phyloP scores from a whole-genome alignment of 1,140 invertebrate genomes.

The Eriocheir sinensis region DNA sequence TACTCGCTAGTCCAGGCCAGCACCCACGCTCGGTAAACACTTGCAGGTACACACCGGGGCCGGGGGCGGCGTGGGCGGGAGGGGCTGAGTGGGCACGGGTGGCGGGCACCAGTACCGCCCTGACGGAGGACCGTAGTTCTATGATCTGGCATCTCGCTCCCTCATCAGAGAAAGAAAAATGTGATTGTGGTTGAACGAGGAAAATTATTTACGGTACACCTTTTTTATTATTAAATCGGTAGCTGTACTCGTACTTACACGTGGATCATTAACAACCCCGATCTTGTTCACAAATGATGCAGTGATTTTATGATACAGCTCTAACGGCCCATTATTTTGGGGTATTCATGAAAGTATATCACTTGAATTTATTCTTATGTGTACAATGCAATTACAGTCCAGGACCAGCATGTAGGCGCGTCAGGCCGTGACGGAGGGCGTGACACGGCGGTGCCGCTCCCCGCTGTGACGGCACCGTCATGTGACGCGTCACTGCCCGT shows the following conservation, averaged over 20 bases:
- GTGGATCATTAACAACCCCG: neutral
- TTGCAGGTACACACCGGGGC: neutral
- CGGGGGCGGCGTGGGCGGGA: neutral
- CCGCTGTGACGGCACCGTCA: neutral
- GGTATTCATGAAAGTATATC: neutral
- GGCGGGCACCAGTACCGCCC: neutral
- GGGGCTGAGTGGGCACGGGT: neutral
- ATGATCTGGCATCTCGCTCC: neutral
- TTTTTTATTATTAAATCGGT: neutral
- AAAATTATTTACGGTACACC: neutral
- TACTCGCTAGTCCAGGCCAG: slow-evolving; percentile 19
- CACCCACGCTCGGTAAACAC: slow-evolving; percentile 11
- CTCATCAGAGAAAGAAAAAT: neutral
- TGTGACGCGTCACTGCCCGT: neutral
- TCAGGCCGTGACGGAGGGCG: neutral
- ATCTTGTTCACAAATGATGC: neutral
- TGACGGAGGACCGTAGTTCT: neutral
- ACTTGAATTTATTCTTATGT: neutral
- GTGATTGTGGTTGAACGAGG: neutral
- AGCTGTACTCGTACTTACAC: neutral
- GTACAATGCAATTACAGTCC: neutral
- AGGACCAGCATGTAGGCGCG: neutral
- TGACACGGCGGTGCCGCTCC: neutral
- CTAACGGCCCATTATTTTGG: neutral
- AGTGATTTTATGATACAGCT: slow-evolving; percentile 12